Percentiles rank a stretch among this genome's conserved stretches.
These are phyloP conservation scores for Lepidochitona cinerea DNA, from an alignment of 2,888 invertebrate species.

Conservation along the genomic window DNA sequence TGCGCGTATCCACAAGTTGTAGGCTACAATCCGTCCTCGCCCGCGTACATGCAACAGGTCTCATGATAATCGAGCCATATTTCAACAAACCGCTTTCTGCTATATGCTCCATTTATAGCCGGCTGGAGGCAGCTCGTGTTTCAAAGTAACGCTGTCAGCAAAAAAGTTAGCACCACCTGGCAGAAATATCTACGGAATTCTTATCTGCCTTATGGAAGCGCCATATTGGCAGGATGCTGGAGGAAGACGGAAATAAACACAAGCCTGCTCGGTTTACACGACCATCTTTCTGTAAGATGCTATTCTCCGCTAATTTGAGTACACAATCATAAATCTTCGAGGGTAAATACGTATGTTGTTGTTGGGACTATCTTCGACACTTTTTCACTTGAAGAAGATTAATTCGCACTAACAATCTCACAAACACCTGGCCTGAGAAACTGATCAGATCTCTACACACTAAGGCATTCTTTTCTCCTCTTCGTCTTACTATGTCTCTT, in stretches of 20 bases:
- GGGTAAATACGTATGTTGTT: too few relatives aligned
- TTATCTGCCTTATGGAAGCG: background rate
- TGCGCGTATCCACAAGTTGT: too few relatives aligned
- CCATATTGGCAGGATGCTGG: background rate
- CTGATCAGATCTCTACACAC: too few relatives aligned
- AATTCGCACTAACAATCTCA: too few relatives aligned
- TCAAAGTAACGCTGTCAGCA: background rate
- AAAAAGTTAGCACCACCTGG: conserved; percentile 2
- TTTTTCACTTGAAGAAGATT: too few relatives aligned
- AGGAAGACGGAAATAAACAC: background rate
- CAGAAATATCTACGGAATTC: background rate
- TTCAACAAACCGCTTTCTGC: background rate
- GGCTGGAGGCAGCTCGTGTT: background rate
- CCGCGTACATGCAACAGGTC: too few relatives aligned
- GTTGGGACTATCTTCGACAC: too few relatives aligned
- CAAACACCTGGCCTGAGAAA: too few relatives aligned
- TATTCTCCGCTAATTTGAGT: background rate
- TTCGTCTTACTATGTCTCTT: too few relatives aligned
- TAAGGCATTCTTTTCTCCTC: too few relatives aligned
- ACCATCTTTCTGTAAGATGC: too few relatives aligned
- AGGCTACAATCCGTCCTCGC: too few relatives aligned
- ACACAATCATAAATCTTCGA: background rate
- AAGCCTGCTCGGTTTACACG: background rate
- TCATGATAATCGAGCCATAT: background rate
- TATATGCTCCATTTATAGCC: background rate